Base-by-base conservation (phyloP, 2,888 invertebrate species). In the Cantharis nigra region DNA sequence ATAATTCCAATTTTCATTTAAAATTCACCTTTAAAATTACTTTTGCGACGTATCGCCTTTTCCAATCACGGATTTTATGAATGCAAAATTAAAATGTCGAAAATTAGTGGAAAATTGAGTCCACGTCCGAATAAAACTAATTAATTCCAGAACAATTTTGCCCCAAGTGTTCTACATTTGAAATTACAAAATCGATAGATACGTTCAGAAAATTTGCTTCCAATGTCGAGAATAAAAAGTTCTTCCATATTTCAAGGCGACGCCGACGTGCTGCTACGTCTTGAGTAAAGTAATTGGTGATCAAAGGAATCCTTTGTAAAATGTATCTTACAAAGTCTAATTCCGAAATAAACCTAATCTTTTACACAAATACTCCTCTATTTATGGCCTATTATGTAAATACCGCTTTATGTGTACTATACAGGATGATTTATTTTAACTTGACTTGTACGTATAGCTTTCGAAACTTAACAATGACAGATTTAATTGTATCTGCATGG, bases 281-380 rank as follows among this genome's bases (percentile, higher is more conserved):
- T 72, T 76, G 73, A 69, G 73, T 76, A 73, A 75, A 77, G 78
- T 79, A 81, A 81, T 81, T 81, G 80, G 67, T 78, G 80, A 78
- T 81, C 80, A 81, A 81, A 80, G 79, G 75, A 75, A 70, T 69
- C 77, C 76, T 80, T 80, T 80, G 80, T 79, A 71, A 71, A 49
- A 65, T 71, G 78, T 69, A 71, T 69, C 63, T 11, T 64, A 75
- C 78, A 74, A 69, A 70, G 71, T 70, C 76, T 71, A 72, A 71
- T 72, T 71, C 69, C 69, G 63, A 63, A 28, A 72, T 75, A 67
- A 33, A 75, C 28, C 67, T 75, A 75, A 75, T 67, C 67, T 75
- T 75, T 71, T 75, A 70, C 71, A 67, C 67, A 49, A 71, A 71
- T 75, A 33, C 71, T 62, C 26, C 71, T 67, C 18, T 69, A 26